Conservation (phyloP, 2,113 vertebrate genomes). For the Coptodon bakossiorum region DNA sequence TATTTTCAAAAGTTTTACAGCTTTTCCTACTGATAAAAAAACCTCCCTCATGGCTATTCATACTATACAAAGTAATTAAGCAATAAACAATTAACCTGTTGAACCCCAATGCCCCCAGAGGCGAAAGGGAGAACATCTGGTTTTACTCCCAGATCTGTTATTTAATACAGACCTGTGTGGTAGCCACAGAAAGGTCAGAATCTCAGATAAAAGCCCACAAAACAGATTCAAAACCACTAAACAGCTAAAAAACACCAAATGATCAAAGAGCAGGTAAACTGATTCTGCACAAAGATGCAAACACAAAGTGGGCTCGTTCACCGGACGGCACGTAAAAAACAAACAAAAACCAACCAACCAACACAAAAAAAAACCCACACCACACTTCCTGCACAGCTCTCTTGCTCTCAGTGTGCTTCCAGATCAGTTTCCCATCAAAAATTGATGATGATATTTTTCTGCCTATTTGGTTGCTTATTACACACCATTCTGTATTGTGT, state of each 20-base stretch:
- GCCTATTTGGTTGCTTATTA: neutral
- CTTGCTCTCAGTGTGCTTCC: neutral
- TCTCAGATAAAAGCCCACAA: neutral
- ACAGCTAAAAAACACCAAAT: neutral
- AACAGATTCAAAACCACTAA: fast-evolving
- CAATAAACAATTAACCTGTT: neutral
- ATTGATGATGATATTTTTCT: neutral
- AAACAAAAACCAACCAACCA: neutral
- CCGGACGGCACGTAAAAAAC: neutral
- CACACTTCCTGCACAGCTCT: neutral
- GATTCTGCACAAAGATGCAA: neutral
- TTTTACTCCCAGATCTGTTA: neutral
- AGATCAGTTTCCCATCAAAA: neutral
- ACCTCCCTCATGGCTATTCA: neutral
- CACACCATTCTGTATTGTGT: neutral
- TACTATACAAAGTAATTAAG: neutral
- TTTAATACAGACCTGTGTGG: neutral
- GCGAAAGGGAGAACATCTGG: neutral
- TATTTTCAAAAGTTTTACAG: neutral
- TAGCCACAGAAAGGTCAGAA: neutral
- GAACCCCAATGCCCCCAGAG: neutral
- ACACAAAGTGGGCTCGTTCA: neutral
- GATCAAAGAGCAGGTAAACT: neutral
- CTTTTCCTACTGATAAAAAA: neutral
- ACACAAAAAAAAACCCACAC: neutral